Conservation (phyloP, 2,888 invertebrate genomes). For the Calliphora vomitoria region DNA sequence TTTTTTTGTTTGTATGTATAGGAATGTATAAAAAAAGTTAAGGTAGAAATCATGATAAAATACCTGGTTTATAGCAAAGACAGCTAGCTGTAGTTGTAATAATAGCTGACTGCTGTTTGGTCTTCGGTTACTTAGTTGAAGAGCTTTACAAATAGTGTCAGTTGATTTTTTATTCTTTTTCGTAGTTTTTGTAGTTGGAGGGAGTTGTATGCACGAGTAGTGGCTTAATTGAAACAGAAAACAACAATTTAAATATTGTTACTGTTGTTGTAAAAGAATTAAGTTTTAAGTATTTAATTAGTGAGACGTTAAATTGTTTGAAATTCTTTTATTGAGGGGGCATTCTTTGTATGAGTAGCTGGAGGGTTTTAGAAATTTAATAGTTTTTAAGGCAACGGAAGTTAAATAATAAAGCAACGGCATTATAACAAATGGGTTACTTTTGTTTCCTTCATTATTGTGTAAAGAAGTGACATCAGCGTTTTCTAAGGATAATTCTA, state of each 20-base stretch:
- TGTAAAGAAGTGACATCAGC: too few species aligned
- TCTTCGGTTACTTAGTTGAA: constrained; percentile 20
- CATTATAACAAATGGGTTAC: background rate
- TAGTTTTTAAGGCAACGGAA: background rate
- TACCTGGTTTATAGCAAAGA: constrained; percentile 51
- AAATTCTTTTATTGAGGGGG: constrained; percentile 53
- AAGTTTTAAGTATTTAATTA: constrained; percentile 68
- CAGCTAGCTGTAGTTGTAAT: background rate
- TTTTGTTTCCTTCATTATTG: background rate
- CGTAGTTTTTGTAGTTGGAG: constrained; percentile 9
- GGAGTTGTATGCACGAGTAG: constrained; percentile 18
- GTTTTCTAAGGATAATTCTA: too few species aligned
- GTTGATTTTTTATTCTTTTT: constrained; percentile 19
- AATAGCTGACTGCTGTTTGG: background rate
- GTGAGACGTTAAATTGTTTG: constrained; percentile 71
- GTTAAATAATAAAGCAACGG: background rate
- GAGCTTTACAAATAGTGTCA: constrained; percentile 48
- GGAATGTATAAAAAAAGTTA: background rate
- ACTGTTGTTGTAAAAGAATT: constrained; percentile 46
- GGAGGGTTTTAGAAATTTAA: background rate
- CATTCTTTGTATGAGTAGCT: background rate
- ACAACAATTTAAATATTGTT: constrained; percentile 59
- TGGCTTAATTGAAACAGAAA: constrained; percentile 72
- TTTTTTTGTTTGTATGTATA: background rate
- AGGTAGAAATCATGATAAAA: constrained; percentile 61